These are phyloP conservation scores for Balearica regulorum DNA, from an alignment of 2,797 vertebrate species.

Conservation along the genomic window DNA sequence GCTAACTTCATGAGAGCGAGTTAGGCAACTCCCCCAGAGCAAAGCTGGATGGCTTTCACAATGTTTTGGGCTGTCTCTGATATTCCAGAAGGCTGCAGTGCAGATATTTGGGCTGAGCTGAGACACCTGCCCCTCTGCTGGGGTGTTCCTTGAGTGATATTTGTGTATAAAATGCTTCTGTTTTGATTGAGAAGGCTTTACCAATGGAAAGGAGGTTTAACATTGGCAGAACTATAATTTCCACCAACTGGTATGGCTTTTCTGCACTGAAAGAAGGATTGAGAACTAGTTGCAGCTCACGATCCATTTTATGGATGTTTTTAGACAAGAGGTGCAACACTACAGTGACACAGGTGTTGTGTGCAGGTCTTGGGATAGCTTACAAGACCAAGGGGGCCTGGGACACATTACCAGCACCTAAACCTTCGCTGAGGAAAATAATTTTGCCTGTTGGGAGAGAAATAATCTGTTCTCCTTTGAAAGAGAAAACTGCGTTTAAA, in stretches of 20 bases:
- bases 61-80: background rate
- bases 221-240: background rate
- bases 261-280: background rate
- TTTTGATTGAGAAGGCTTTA: background rate
- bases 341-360: background rate
- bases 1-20: background rate
- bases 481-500: background rate
- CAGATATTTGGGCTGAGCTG: background rate
- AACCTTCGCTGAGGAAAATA: background rate
- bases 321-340: background rate
- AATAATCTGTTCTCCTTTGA: background rate
- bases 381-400: background rate
- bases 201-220: background rate
- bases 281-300: background rate
- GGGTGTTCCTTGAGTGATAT: background rate
- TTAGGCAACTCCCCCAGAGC: background rate
- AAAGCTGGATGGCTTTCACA: background rate
- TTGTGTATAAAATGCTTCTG: background rate
- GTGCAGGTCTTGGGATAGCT: background rate
- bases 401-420: background rate
- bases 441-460: background rate
- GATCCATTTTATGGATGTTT: background rate
- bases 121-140: background rate
- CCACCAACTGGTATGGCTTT: background rate
- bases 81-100: background rate